Percentiles rank a stretch among this genome's conserved stretches.
Evolutionary conservation across 30 jellyfish, hydroid and myxozoan species (phyloP).

Genomic region (Hydractinia symbiolongicarpus): DNA sequence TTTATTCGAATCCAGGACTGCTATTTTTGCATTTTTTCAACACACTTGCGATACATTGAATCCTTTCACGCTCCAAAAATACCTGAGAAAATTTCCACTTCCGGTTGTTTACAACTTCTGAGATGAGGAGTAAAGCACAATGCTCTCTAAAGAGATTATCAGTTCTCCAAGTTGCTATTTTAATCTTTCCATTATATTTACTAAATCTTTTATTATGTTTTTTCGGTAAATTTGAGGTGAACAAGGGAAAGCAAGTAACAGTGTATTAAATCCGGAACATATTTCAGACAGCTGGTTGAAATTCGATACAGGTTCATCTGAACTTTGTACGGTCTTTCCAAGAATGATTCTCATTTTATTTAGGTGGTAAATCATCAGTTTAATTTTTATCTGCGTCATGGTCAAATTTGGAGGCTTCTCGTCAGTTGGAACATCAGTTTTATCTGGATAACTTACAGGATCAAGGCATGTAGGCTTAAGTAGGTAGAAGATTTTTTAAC

Average conservation of each 20-base stretch:
- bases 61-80: no score
- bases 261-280: neutral
- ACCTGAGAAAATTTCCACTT: no score
- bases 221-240: neutral
- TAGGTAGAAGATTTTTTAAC: no score
- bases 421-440: no score
- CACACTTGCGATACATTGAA: no score
- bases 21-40: no score
- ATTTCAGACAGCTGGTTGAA: neutral
- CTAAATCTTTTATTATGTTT: neutral
- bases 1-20: no score
- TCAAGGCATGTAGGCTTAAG: no score
- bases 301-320: neutral
- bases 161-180: neutral
- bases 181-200: neutral
- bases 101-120: no score
- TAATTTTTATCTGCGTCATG: neutral
- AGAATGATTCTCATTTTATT: neutral
- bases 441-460: constrained; percentile 7
- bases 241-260: neutral
- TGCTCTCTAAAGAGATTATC: neutral
- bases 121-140: no score
- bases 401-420: constrained; percentile 9
- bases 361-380: neutral
- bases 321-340: neutral